A percentile compares a stretch with the other conserved stretches of the same genome.
Evolutionary conservation across 2,888 invertebrate genomes (phyloP).

Genomic region (Pterobdella sp.): DNA sequence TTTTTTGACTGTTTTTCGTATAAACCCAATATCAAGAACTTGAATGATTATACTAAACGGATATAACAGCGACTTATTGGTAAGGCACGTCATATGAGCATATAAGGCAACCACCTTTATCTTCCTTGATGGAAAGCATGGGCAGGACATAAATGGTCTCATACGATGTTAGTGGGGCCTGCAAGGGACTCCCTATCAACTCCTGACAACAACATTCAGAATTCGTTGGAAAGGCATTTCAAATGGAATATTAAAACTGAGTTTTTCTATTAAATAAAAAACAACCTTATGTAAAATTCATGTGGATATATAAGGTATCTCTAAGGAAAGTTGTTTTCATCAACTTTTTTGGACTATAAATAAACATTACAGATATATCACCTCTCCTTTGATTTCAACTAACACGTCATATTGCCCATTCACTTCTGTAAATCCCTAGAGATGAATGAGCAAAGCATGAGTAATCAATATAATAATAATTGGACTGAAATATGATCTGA

Average conservation of each 20-base stretch:
- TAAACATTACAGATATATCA: no score
- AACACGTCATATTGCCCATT: constrained; percentile 72
- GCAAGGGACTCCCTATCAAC: constrained; percentile 73
- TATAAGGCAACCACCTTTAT: constrained; percentile 62
- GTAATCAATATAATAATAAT: neutral
- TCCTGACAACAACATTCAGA: constrained; percentile 51
- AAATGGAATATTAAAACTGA: neutral
- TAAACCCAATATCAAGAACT: no score
- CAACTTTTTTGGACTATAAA: no score
- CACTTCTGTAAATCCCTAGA: constrained; percentile 56
- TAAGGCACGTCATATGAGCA: neutral
- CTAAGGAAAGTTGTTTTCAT: no score
- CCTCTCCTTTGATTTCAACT: constrained; percentile 52
- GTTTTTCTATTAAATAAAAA: no score
- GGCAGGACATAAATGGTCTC: constrained; percentile 81
- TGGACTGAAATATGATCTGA: neutral
- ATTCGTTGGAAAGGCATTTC: neutral
- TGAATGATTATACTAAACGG: no score
- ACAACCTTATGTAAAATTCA: no score
- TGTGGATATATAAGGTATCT: no score
- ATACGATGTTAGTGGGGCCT: constrained; percentile 76
- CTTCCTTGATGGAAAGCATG: constrained; percentile 93
- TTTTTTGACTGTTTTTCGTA: neutral
- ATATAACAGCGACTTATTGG: no score
- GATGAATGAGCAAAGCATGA: neutral